Evolutionary conservation across 2,797 vertebrate species (phyloP).

Genomic region (Trachurus trachurus): DNA sequence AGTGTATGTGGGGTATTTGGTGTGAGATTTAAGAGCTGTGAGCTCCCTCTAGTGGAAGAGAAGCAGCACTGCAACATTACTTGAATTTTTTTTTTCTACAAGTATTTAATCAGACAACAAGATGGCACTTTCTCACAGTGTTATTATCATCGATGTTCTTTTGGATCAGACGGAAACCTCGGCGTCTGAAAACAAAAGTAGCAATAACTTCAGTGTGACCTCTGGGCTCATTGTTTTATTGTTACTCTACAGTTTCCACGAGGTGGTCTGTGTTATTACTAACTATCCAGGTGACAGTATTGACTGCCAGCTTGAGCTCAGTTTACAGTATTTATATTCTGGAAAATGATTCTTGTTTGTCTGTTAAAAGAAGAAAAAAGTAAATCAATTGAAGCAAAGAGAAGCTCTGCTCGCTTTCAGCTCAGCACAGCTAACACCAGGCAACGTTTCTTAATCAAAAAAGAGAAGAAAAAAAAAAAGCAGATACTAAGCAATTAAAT

Average conservation of each 20-base stretch:
- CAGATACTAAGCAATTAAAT: conserved; percentile 18
- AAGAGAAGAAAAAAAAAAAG: conserved; percentile 15
- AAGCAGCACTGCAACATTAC: conserved; percentile 77
- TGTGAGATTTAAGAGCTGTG: conserved; percentile 55
- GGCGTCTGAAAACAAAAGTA: conserved; percentile 53
- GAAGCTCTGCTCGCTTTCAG: not conserved
- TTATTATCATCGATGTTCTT: conserved; percentile 55
- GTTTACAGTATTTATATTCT: conserved; percentile 80
- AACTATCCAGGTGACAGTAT: conserved; percentile 72
- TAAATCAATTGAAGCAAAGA: conserved; percentile 17
- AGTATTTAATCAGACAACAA: conserved; percentile 76
- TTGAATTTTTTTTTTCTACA: conserved; percentile 81
- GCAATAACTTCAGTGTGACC: conserved; percentile 71
- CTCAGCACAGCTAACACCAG: not conserved
- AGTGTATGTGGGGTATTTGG: not conserved
- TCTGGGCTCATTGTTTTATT: conserved; percentile 48
- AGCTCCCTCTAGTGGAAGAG: conserved; percentile 80
- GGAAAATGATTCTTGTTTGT: conserved; percentile 19
- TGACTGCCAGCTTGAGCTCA: conserved; percentile 73
- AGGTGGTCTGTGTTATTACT: conserved; percentile 38
- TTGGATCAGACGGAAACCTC: conserved; percentile 54
- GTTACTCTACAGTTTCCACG: conserved; percentile 20
- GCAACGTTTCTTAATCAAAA: not conserved
- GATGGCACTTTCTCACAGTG: conserved; percentile 77
- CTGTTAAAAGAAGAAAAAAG: conserved; percentile 21